Base-by-base conservation (phyloP, 2,113 vertebrate species). In the Ancistrus triradiatus region DNA sequence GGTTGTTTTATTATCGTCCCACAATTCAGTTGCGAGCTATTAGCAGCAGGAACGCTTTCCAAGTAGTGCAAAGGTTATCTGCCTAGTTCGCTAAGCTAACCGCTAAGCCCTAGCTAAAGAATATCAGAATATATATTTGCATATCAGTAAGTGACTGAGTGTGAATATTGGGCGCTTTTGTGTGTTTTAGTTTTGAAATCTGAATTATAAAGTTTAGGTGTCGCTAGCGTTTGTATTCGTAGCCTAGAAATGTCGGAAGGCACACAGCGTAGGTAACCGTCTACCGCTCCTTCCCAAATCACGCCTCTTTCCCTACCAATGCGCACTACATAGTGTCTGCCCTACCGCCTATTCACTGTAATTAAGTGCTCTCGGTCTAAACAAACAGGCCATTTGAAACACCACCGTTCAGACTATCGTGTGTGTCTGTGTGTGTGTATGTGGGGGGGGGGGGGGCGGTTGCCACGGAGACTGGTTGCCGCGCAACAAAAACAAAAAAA, bases 401-500 rank as follows among this genome's bases (percentile, higher is more conserved):
- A n/a, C n/a, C n/a, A n/a, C n/a, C n/a, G n/a, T n/a, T n/a, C n/a
- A n/a, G n/a, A n/a, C n/a, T n/a, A n/a, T n/a, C n/a, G n/a, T n/a
- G n/a, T n/a, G n/a, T n/a, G n/a, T n/a, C n/a, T n/a, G n/a, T n/a
- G n/a, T 38, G 8, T 38, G 4, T 38, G 4, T 38, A 3, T 46
- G 7, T 21, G 43, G 6, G 13, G n/a, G 13, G 38, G 10, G 3
- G 13, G 11, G 13, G 11, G 13, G 13, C 13, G 48, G 87, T 88
- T 81, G 18, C 85, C 77, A 78, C 27, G 74, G 87, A 69, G 86
- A 85, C 83, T 50, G 48, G 88, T 91, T 91, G 87, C 90, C 78
- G 79, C 73, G 89, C 83, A 52, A 84, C 88, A 86, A 84, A 81
- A 92, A 92, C 89, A 92, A 81, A 90, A 85, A 90, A 85, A 84